Base-by-base conservation (phyloP, 2,888 invertebrate genomes). In the Patella ulyssiponensis region DNA sequence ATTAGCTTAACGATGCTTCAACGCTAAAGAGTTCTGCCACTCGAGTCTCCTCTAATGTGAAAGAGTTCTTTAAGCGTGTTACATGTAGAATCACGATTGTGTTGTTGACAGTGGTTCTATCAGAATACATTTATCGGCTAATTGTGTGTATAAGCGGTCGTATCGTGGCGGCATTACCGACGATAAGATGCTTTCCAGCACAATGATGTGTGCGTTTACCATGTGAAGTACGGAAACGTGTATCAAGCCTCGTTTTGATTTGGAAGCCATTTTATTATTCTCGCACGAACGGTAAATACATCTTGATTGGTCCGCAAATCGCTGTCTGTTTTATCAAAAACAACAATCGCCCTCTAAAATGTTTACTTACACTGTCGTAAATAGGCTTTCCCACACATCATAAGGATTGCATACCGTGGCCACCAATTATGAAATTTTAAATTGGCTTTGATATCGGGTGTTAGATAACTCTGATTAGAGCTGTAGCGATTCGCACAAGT, bases 21-120 rank as follows among this genome's bases (percentile, higher is more conserved):
- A 23, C 23, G 64, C 64, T 64, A 64, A 64, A 64, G 64, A 64
- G 64, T 14, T 64, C 64, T 64, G 64, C 64, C 64, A 64, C 64
- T 64, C 64, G 23, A 64, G 23, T 23, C 64, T 20, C 64, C 23
- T 64, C 64, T 64, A 64, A 64, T 23, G 64, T 11, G 23, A 64
- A 64, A 64, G 20, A 64, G 64, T 64, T 64, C 64, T 64, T 11
- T 20, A 64, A 64, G 64, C 23, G 64, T 64, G 64, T 64, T 64
- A 23, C 20, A 64, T 64, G 64, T 11, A 64, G 64, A 64, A 64
- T 20, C 64, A 64, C 64, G 64, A 64, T 12, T 64, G 23, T 64
- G 11, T 23, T 64, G 64, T 64, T 64, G 64, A 64, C 64, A 64
- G 64, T 64, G 23, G 23, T n/a, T 23, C 23, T 64, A 20, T 12